Evolutionary conservation across 1,140 invertebrate genomes (phyloP).

Genomic region (Sitobion miscanthi): DNA sequence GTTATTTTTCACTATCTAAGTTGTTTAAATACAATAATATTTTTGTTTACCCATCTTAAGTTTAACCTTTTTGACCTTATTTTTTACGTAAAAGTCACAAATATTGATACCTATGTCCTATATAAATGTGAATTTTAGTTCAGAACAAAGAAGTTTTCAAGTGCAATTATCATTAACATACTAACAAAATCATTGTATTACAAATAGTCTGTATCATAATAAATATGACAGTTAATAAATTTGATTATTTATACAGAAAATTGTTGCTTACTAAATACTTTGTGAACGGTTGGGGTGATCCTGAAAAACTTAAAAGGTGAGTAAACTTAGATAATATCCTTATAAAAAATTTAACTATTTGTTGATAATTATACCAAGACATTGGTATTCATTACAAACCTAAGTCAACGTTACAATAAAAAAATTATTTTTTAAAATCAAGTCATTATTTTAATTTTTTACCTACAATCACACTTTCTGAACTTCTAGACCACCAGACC

Average conservation of each 20-base stretch:
- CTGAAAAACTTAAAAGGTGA: slow-evolving; percentile 88
- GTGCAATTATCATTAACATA: background rate
- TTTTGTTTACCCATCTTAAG: background rate
- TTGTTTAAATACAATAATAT: background rate
- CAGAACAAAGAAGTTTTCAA: background rate
- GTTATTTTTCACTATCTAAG: no score
- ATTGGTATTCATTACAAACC: no score
- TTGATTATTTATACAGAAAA: slow-evolving; percentile 89
- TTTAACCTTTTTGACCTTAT: slow-evolving; percentile 47
- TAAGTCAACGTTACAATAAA: no score
- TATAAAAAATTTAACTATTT: no score
- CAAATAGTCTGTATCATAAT: background rate
- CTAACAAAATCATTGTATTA: background rate
- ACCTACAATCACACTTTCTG: no score
- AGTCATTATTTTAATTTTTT: no score
- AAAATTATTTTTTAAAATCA: no score
- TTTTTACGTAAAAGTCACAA: background rate
- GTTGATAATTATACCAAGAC: no score
- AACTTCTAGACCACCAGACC: no score
- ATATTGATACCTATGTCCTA: background rate
- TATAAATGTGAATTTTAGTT: background rate
- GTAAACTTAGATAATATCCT: slow-evolving; percentile 17
- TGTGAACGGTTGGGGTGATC: slow-evolving; percentile 94
- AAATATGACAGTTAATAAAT: slow-evolving; percentile 65
- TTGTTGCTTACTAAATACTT: slow-evolving; percentile 93